A percentile compares a stretch with the other conserved stretches of the same genome.
These are phyloP conservation scores for Crossaster papposus DNA, from an alignment of 53 echinoderm and acorn worm genomes.

Conservation along the genomic window DNA sequence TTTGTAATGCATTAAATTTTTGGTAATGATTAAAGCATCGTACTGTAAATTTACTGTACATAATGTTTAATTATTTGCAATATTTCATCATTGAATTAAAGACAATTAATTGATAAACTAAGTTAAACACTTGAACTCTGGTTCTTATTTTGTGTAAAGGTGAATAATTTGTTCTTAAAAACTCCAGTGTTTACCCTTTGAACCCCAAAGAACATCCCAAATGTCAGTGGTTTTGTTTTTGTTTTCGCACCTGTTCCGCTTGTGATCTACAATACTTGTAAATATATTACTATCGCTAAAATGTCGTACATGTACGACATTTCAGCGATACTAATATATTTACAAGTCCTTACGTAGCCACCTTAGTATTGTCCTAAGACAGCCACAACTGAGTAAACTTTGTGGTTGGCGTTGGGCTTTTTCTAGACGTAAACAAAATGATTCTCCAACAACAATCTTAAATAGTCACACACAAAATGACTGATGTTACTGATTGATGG, in stretches of 20 bases:
- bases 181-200: not conserved
- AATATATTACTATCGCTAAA: not conserved
- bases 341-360: not conserved
- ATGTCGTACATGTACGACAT: not conserved
- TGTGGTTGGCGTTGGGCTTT: not conserved
- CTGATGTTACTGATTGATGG: not conserved
- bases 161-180: not conserved
- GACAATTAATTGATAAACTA: conserved; percentile 36
- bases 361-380: not conserved
- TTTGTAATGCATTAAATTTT: conserved; percentile 60
- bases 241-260: not conserved
- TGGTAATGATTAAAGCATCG: conserved; percentile 40
- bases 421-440: not conserved
- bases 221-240: not conserved
- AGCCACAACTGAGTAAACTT: not conserved
- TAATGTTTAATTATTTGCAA: conserved; percentile 54
- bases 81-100: conserved; percentile 60
- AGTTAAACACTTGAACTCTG: not conserved
- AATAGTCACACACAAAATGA: conserved; percentile 22
- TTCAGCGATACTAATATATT: not conserved
- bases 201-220: too few species aligned
- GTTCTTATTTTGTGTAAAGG: not conserved
- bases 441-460: not conserved
- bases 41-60: conserved; percentile 53
- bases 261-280: not conserved